Evolutionary conservation across 2,888 invertebrate species (phyloP).

Genomic region (Lymantria monacha): DNA sequence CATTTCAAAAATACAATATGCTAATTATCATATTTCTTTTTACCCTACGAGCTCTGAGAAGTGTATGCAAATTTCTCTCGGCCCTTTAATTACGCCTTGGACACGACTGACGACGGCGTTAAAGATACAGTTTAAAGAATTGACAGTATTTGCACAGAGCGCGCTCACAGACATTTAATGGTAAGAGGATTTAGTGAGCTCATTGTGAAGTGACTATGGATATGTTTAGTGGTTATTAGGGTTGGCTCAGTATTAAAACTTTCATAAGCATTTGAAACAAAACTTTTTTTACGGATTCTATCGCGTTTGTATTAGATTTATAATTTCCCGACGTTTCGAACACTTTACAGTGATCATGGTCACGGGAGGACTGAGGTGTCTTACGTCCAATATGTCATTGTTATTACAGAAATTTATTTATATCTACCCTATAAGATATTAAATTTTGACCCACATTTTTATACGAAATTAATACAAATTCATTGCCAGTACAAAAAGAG

Average conservation of each 20-base stretch:
- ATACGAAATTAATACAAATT: too few species aligned
- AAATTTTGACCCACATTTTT: too few species aligned
- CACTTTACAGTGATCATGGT: too few species aligned
- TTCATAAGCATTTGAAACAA: too few species aligned
- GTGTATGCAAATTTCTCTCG: conserved; percentile 74
- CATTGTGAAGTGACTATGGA: conserved; percentile 62
- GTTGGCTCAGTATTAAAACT: conserved; percentile 33
- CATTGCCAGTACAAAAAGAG: too few species aligned
- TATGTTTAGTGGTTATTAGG: conserved; percentile 55
- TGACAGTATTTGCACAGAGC: conserved; percentile 54
- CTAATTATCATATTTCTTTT: conserved; percentile 75
- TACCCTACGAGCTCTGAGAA: conserved; percentile 74
- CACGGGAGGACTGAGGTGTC: too few species aligned
- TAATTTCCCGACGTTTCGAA: too few species aligned
- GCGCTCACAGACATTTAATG: conserved; percentile 58
- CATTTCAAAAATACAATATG: conserved; percentile 81
- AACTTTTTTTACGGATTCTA: too few species aligned
- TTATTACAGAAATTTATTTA: too few species aligned
- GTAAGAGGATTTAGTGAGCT: conserved; percentile 63
- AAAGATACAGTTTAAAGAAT: conserved; percentile 77
- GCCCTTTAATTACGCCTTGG: conserved; percentile 75
- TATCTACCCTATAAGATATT: too few species aligned
- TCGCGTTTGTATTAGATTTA: too few species aligned
- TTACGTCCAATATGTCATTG: too few species aligned
- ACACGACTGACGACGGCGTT: conserved; percentile 76